phyloP scores from a whole-genome alignment of 2,888 invertebrate species.

The Horisme vitalbata region DNA sequence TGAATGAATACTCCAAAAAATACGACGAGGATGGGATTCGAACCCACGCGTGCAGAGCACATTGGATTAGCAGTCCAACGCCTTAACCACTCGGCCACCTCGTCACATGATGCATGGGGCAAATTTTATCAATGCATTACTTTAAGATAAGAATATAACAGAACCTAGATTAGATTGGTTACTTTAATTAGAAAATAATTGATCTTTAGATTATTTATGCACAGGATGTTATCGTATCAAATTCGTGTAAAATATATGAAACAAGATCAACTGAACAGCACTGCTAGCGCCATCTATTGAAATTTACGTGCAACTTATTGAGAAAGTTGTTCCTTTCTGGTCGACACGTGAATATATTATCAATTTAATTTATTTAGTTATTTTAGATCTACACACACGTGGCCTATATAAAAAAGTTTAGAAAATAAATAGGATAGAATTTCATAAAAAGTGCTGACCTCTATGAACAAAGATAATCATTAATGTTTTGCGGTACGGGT shows the following conservation, averaged over 20 bases:
- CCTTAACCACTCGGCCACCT: conserved; percentile 94
- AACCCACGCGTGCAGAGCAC: conserved; percentile 93
- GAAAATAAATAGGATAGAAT: too few relatives aligned
- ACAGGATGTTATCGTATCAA: neutral
- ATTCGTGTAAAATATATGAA: neutral
- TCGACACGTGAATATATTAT: too few relatives aligned
- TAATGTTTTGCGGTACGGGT: too few relatives aligned
- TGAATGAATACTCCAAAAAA: conserved; percentile 36
- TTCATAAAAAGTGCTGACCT: too few relatives aligned
- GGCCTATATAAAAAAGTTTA: too few relatives aligned
- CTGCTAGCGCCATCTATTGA: conserved; percentile 7
- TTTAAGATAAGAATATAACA: neutral
- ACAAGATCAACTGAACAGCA: neutral
- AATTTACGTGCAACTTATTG: neutral
- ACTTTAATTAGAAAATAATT: too few relatives aligned
- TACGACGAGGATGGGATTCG: conserved; percentile 91
- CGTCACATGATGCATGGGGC: conserved; percentile 67
- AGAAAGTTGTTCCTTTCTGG: neutral
- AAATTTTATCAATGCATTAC: conserved; percentile 47
- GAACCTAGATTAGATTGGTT: neutral
- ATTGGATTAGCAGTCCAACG: conserved; percentile 94
- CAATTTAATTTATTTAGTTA: too few relatives aligned
- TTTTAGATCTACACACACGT: too few relatives aligned
- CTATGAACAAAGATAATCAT: too few relatives aligned
- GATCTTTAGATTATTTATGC: too few relatives aligned